Evolutionary conservation across 2,888 invertebrate species (phyloP), one percentile per base, ranked within the genome.

Genomic region (Pteria penguin): DNA sequence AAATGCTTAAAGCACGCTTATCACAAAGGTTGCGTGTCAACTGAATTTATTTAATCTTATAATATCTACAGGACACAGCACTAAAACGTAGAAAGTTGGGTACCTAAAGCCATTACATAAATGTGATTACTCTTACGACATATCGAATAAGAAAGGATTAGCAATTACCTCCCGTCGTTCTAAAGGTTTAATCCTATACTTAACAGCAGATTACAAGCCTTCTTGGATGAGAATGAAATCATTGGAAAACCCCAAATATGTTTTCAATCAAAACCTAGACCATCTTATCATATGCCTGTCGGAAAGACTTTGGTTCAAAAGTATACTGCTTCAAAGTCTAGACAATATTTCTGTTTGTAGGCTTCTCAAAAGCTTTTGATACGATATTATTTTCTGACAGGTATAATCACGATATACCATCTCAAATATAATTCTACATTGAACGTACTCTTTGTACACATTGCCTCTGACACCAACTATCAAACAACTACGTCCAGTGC

Each of bases 1-100:
- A 63, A 33, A 63, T 63, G 63, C 11, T 63, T 22, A 63, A 63
- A 63, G 33, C 63, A 18, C 18, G 63, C 22, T 5, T 24, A 63
- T 33, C 31, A 4, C 63, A 32, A 32, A 32, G 31, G 26, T n/a
- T 63, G 22, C 33, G 33, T 22, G 22, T 24, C 2, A 33, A 22
- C 22, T 62, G 32, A 63, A 63, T 2, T 33, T 63, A 11, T 36
- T 33, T 63, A 63, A 63, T 33, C n/a, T 24, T 2, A 63, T 63
- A 14, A 18, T 63, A 14, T 33, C 63, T 14, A 32, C 36, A 32
- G 22, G 63, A 32, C 26, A 22, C 31, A 33, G 33, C 24, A 31
- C 22, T 26, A 22, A n/a, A 22, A 24, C 31, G 26, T 63, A 8
- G 33, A 63, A 63, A 63, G 33, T 2, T 1, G 31, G 27, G 14